These are phyloP conservation scores for Caenorhabditis remanei DNA, from an alignment of 1,140 invertebrate genomes.

Conservation along the genomic window DNA sequence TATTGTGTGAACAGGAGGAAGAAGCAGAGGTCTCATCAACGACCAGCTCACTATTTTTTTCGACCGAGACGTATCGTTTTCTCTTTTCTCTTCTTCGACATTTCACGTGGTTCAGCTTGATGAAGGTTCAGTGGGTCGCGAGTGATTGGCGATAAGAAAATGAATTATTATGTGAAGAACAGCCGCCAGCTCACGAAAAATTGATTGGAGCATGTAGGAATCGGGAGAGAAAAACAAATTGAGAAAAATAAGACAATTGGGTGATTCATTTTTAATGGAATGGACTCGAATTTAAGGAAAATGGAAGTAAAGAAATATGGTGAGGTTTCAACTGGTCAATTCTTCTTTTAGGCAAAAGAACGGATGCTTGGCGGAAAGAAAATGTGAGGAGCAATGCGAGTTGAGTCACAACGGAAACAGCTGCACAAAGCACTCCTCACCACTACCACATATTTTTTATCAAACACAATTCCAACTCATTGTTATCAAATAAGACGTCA, in stretches of 20 bases:
- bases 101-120: constrained; percentile 3
- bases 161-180: constrained; percentile 37
- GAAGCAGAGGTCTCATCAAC: not conserved
- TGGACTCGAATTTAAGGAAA: not conserved
- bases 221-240: not conserved
- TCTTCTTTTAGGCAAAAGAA: not conserved
- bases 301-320: not conserved
- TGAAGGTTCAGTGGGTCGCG: constrained; percentile 23
- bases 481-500: constrained; percentile 29
- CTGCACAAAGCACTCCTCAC: not conserved
- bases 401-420: constrained; percentile 45
- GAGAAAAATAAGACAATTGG: not conserved
- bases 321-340: not conserved
- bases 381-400: not conserved
- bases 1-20: constrained; percentile 32
- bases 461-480: constrained; percentile 42
- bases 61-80: not conserved
- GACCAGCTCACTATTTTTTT: not conserved
- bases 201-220: not conserved
- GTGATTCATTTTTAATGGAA: no score
- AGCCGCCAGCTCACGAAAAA: not conserved
- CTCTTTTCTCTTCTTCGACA: not conserved
- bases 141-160: constrained; percentile 27
- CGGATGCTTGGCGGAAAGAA: not conserved
- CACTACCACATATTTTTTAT: constrained; percentile 23